Evolutionary conservation across 2,113 vertebrate species (phyloP).

Genomic region (Rutilus rutilus): DNA sequence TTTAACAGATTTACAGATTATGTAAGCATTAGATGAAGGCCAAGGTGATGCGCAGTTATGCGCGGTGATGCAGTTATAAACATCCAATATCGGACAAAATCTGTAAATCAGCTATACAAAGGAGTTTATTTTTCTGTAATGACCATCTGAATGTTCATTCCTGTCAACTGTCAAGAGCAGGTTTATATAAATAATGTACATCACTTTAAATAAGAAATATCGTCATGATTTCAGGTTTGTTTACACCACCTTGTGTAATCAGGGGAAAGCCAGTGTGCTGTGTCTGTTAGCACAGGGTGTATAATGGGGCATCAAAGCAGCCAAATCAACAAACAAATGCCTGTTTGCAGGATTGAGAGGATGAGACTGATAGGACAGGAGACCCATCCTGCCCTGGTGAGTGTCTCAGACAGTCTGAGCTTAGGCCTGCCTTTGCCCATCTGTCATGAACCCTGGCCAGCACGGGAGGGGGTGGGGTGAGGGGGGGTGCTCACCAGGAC

Average conservation of each 20-base stretch:
- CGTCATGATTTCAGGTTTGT: neutral
- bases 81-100: neutral
- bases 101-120: neutral
- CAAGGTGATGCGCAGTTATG: neutral
- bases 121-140: neutral
- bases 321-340: slow-evolving; percentile 74
- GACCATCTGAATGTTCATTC: neutral
- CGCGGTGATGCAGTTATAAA: neutral
- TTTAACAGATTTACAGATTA: neutral
- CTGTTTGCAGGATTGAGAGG: slow-evolving; percentile 66
- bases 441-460: slow-evolving; percentile 56
- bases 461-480: slow-evolving; percentile 13
- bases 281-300: slow-evolving; percentile 51
- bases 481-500: neutral
- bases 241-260: neutral
- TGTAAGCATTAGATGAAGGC: neutral
- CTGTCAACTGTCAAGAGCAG: neutral
- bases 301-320: slow-evolving; percentile 68
- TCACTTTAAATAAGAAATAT: slow-evolving; percentile 1
- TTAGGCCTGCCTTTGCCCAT: slow-evolving; percentile 57
- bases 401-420: slow-evolving; percentile 69
- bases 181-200: neutral
- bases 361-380: slow-evolving; percentile 58
- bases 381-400: slow-evolving; percentile 49
- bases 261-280: neutral